These are phyloP conservation scores for Squalus acanthias DNA, from an alignment of 2,797 vertebrate genomes.

Conservation along the genomic window DNA sequence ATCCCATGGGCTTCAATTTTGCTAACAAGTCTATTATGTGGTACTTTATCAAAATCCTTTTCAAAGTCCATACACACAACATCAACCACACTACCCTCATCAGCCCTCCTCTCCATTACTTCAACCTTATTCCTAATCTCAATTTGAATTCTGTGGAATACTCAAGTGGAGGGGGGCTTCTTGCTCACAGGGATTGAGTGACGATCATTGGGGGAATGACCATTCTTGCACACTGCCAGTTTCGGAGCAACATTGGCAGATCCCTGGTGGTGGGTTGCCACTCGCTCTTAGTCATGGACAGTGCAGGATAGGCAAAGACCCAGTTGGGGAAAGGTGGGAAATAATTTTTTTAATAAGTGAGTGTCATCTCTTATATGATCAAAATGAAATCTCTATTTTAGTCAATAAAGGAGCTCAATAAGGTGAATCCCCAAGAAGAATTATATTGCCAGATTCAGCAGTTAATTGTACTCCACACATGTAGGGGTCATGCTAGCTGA, in stretches of 20 bases:
- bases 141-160: not conserved
- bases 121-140: not conserved
- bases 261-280: not conserved
- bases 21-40: not conserved
- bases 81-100: too few relatives aligned
- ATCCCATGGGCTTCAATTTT: not conserved
- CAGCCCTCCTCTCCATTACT: not conserved
- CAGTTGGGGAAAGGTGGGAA: not conserved
- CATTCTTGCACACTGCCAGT: too few relatives aligned
- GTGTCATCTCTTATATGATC: not conserved
- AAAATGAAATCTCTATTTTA: not conserved
- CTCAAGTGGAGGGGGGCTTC: not conserved
- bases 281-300: not conserved
- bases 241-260: too few relatives aligned
- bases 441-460: not conserved
- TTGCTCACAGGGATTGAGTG: not conserved
- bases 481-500: not conserved
- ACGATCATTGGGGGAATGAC: too few relatives aligned
- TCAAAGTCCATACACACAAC: not conserved
- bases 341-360: not conserved
- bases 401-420: not conserved
- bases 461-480: not conserved
- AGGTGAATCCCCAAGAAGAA: not conserved
- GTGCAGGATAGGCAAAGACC: not conserved
- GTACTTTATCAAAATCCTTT: not conserved